A percentile compares a stretch with the other conserved stretches of the same genome.
These are phyloP conservation scores for Macrophya annulata DNA, from an alignment of 2,888 invertebrate genomes.

Conservation along the genomic window DNA sequence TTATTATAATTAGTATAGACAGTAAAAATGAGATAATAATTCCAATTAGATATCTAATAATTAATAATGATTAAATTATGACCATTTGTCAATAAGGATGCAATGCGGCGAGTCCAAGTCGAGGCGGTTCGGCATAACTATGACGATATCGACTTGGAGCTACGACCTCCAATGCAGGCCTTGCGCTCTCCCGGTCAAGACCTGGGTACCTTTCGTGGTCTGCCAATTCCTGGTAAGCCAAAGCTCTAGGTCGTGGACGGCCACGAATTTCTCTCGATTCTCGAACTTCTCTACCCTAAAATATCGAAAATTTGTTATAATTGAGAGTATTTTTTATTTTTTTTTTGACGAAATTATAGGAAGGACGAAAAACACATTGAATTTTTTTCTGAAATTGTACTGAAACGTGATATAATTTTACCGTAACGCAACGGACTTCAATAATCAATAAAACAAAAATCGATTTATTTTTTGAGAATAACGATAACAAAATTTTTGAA, in stretches of 20 bases:
- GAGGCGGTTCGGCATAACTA: constrained; percentile 77
- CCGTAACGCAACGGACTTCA: too few species aligned
- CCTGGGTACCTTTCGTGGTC: constrained; percentile 82
- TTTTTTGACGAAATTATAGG: neutral
- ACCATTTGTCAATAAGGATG: constrained; percentile 73
- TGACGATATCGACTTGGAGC: constrained; percentile 76
- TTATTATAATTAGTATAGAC: neutral
- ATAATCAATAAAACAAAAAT: too few species aligned
- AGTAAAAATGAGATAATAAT: neutral
- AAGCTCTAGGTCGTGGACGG: constrained; percentile 72
- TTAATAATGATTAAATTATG: neutral
- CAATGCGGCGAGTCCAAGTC: constrained; percentile 76
- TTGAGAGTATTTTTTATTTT: neutral
- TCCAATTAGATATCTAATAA: constrained; percentile 9
- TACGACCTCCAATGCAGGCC: constrained; percentile 74
- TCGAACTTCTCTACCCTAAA: constrained; percentile 69
- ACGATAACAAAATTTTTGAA: neutral
- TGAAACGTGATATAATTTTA: too few species aligned
- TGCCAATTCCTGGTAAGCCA: constrained; percentile 80
- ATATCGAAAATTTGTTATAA: neutral
- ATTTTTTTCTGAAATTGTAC: too few species aligned
- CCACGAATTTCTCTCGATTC: constrained; percentile 73
- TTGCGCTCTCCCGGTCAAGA: constrained; percentile 80
- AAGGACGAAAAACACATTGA: too few species aligned
- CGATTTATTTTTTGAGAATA: too few species aligned